Evolutionary conservation across 2,113 vertebrate genomes (phyloP).

Genomic region (Cryptomyrus ogoouensis): DNA sequence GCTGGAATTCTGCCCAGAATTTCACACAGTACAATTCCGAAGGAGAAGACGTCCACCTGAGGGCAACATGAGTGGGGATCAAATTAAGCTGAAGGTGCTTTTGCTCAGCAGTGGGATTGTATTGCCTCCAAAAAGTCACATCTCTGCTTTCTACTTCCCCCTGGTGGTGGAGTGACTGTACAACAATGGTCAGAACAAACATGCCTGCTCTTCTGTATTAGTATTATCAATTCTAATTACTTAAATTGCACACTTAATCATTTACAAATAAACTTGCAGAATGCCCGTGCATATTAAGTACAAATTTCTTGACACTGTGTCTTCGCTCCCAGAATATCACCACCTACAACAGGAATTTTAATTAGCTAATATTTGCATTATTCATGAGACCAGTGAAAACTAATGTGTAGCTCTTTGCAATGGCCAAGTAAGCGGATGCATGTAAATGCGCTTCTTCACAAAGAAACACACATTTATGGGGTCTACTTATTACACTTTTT

Average conservation of each 20-base stretch:
- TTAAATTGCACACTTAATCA: too few relatives aligned
- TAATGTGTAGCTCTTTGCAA: not conserved
- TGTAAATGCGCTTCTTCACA: not conserved
- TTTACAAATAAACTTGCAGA: too few relatives aligned
- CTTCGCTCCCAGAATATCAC: not conserved
- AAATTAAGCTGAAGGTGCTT: not conserved
- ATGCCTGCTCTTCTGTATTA: not conserved
- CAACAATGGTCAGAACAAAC: not conserved
- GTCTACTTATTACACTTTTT: not conserved
- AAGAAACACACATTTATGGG: not conserved
- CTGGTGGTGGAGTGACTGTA: not conserved
- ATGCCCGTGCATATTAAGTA: not conserved
- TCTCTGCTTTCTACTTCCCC: not conserved
- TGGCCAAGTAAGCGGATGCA: not conserved
- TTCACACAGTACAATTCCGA: slow-evolving; percentile 81
- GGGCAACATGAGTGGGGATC: not conserved
- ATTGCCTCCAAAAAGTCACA: not conserved
- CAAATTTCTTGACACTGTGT: not conserved
- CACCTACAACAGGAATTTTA: slow-evolving; percentile 1
- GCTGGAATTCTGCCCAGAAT: slow-evolving; percentile 76
- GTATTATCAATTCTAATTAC: too few relatives aligned
- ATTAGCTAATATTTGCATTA: not conserved
- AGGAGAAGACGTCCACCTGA: slow-evolving; percentile 84
- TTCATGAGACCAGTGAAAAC: not conserved
- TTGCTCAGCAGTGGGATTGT: not conserved